phyloP scores from a whole-genome alignment of 2,888 invertebrate species.

The Acrocyrtus sp. region DNA sequence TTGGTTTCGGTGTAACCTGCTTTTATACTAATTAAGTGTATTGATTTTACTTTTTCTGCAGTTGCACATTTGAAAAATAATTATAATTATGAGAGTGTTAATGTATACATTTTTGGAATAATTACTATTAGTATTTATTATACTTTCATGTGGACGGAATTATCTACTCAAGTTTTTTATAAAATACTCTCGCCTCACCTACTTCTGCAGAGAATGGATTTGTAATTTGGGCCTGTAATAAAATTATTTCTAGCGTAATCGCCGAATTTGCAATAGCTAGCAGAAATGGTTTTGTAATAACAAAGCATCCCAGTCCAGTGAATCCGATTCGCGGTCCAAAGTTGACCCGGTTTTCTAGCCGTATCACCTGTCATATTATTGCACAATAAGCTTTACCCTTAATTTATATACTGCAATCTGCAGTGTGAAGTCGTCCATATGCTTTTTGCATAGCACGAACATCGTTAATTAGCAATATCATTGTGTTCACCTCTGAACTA shows the following conservation, averaged over 20 bases:
- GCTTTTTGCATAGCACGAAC: neutral
- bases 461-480: too few relatives aligned
- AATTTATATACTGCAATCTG: neutral
- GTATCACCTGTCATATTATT: slow-evolving; percentile 7
- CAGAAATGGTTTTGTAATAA: slow-evolving; percentile 26
- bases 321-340: slow-evolving; percentile 18
- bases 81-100: neutral
- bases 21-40: too few relatives aligned
- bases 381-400: too few relatives aligned
- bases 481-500: slow-evolving; percentile 10
- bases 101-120: neutral
- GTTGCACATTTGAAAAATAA: neutral
- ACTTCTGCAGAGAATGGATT: too few relatives aligned
- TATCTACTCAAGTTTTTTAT: too few relatives aligned
- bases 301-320: slow-evolving; percentile 15
- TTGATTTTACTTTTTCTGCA: too few relatives aligned
- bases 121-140: too few relatives aligned
- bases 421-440: neutral
- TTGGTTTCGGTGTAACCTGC: too few relatives aligned
- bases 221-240: slow-evolving; percentile 20
- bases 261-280: slow-evolving; percentile 23
- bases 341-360: slow-evolving; percentile 19
- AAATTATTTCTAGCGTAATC: slow-evolving; percentile 19
- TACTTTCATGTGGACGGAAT: too few relatives aligned
- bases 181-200: too few relatives aligned